Base-by-base conservation (phyloP, 2,113 vertebrate species). In the Alosa alosa region DNA sequence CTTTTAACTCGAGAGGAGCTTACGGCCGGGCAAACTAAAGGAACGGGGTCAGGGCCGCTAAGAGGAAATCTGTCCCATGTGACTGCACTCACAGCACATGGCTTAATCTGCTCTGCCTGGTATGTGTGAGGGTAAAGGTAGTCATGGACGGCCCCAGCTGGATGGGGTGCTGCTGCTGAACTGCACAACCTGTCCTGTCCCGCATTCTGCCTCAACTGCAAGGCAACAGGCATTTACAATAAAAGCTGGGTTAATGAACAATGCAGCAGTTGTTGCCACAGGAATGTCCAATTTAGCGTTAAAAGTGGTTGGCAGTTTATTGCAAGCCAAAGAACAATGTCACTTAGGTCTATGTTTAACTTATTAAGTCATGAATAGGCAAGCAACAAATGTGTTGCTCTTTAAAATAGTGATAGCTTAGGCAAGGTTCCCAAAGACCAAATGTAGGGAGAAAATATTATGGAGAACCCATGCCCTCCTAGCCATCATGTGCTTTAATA, bases 241-340 rank as follows among this genome's bases (percentile, higher is more conserved):
- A 22, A 22, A 60, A 60, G 18, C 36, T 78, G 13, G 11, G 72
- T 36, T 78, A 78, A 39, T 78, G 72, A 78, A 39, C 72, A 78
- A 78, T 78, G 36, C 31, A 39, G 72, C 72, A 78, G 72, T 78
- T 78, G 25, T 15, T 78, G 72, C 72, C 72, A 78, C 10, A 39
- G 72, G 13, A 36, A 36, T 78, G 39, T 78, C 31, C 13, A 39
- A 78, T 17, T 39, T 78, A 17, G 10, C 15, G 72, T 78, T 17
- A 78, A 78, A 78, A 17, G 72, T 78, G 4, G 72, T 78, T 78
- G 9, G 15, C 2, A 17, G 68, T 39, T 75, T 39, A 75, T 36
- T 75, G 68, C 68, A 78, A 68, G 72, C 72, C 10, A 78, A 78
- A 78, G 11, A 15, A 78, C 72, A 78, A 17, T 41, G 36, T 78